These are phyloP conservation scores for Bucco capensis DNA, from an alignment of 2,113 vertebrate species.

Conservation along the genomic window DNA sequence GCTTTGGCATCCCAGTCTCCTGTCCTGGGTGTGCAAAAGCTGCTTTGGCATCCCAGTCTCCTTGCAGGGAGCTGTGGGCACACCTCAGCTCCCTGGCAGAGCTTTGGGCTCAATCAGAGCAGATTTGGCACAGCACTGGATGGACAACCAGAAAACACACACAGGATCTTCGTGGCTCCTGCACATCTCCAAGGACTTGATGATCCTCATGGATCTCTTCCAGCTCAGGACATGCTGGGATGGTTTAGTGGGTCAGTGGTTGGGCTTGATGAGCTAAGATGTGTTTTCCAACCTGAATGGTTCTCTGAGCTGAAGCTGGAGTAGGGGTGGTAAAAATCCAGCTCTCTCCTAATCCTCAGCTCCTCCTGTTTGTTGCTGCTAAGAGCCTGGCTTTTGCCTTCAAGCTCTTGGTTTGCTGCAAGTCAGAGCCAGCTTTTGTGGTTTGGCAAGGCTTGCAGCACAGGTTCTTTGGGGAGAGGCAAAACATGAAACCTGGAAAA, in stretches of 20 bases:
- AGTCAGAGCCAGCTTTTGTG: slow-evolving; percentile 62
- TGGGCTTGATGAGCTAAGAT: too few species aligned
- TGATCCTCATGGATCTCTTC: too few species aligned
- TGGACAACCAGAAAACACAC: neutral
- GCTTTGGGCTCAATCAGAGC: neutral
- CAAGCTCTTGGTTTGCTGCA: slow-evolving; percentile 27
- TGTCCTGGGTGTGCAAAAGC: too few species aligned
- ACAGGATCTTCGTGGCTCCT: neutral
- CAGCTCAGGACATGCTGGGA: too few species aligned
- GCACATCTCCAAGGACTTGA: neutral
- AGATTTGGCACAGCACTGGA: neutral
- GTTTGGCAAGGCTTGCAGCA: slow-evolving; percentile 28
- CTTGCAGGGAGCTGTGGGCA: neutral
- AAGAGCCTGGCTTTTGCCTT: slow-evolving; percentile 25
- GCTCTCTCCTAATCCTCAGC: neutral
- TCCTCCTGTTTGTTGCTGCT: slow-evolving; percentile 40
- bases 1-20: too few species aligned
- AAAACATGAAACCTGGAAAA: slow-evolving; percentile 44
- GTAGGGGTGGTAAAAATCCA: neutral
- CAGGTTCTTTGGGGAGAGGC: slow-evolving; percentile 52
- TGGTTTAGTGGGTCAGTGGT: too few species aligned
- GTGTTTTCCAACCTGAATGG: too few species aligned
- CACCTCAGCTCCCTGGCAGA: neutral
- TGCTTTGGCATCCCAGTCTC: neutral
- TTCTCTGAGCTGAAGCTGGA: neutral